Evolutionary conservation across 1,140 invertebrate genomes (phyloP).

Genomic region (Scaptomyza hsui): DNA sequence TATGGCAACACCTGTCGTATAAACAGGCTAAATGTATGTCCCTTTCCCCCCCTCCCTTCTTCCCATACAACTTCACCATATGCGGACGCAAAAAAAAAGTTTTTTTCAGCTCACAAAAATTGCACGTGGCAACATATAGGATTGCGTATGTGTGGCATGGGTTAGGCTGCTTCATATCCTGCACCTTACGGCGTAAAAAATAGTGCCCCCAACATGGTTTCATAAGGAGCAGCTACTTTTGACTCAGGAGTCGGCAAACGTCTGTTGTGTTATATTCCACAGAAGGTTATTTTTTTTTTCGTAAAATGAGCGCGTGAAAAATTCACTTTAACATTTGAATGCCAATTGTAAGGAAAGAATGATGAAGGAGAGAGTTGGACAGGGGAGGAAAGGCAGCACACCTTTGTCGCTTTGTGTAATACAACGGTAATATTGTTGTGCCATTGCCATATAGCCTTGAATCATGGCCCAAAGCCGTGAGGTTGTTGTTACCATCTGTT

Average conservation of each 20-base stretch:
- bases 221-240: neutral
- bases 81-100: slow-evolving; percentile 5
- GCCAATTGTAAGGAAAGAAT: slow-evolving; percentile 57
- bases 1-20: slow-evolving; percentile 78
- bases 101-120: slow-evolving; percentile 44
- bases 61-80: neutral
- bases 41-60: neutral
- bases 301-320: slow-evolving; percentile 59
- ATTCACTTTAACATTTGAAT: slow-evolving; percentile 77
- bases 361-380: neutral
- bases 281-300: slow-evolving; percentile 27
- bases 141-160: slow-evolving; percentile 13
- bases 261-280: slow-evolving; percentile 67
- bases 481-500: slow-evolving; percentile 69
- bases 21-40: slow-evolving; percentile 55
- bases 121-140: slow-evolving; percentile 38
- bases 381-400: neutral
- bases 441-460: slow-evolving; percentile 27
- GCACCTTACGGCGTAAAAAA: slow-evolving; percentile 27
- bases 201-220: slow-evolving; percentile 46
- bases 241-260: slow-evolving; percentile 17
- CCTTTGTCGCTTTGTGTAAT: slow-evolving; percentile 19
- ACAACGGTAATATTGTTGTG: slow-evolving; percentile 53
- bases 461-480: slow-evolving; percentile 59
- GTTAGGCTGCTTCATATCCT: neutral